Evolutionary conservation across 2,113 vertebrate genomes (phyloP).

Genomic region (Centrocercus urophasianus): DNA sequence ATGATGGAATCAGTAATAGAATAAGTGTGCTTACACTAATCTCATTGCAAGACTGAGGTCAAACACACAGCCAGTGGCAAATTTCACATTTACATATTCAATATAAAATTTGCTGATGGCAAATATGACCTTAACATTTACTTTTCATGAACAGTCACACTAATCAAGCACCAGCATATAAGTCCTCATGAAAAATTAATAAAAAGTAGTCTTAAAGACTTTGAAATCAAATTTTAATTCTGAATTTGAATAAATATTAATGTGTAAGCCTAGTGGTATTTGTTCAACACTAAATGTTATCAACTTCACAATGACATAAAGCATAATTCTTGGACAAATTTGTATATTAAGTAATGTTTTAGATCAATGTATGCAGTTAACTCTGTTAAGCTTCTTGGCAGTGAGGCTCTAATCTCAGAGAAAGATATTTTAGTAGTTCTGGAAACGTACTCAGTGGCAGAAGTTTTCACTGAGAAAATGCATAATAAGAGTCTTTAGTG

Average conservation of each 20-base stretch:
- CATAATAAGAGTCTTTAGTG: not conserved
- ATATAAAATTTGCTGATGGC: constrained; percentile 43
- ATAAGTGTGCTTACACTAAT: constrained; percentile 19
- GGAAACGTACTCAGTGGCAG: not conserved
- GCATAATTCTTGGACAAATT: constrained; percentile 42
- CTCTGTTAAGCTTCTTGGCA: not conserved
- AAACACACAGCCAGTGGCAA: constrained; percentile 33
- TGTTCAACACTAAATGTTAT: constrained; percentile 24
- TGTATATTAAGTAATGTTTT: constrained; percentile 29
- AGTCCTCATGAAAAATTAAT: constrained; percentile 51
- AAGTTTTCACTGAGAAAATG: not conserved
- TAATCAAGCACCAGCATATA: constrained; percentile 37
- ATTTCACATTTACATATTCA: constrained; percentile 70
- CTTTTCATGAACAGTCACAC: constrained; percentile 17
- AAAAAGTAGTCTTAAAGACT: constrained; percentile 5
- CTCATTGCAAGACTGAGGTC: not conserved
- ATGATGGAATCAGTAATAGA: not conserved
- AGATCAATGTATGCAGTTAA: constrained; percentile 41
- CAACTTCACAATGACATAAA: constrained; percentile 15
- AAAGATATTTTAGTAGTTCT: constrained; percentile 20
- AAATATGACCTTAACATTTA: constrained; percentile 62
- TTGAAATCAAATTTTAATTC: constrained; percentile 41
- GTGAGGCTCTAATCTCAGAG: constrained; percentile 18
- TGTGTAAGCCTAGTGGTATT: not conserved
- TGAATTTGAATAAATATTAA: constrained; percentile 45